phyloP scores from a whole-genome alignment of 2,888 invertebrate species.

The Catocala sponsa region DNA sequence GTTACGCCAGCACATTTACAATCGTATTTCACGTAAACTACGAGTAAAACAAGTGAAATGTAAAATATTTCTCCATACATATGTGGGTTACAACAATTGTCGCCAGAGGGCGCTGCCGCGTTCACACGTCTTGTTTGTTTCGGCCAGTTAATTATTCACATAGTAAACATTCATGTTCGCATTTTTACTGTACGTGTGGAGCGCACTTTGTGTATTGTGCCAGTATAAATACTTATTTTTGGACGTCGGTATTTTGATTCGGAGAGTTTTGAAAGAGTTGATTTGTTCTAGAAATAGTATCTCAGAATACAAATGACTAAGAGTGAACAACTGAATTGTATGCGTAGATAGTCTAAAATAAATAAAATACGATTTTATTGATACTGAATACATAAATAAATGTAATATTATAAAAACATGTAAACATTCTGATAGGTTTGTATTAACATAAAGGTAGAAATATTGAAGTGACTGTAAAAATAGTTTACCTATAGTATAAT shows the following conservation, averaged over 20 bases:
- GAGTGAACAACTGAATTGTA: no score
- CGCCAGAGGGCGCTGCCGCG: constrained; percentile 55
- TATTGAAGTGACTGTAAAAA: no score
- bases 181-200: constrained; percentile 65
- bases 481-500: no score
- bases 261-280: not conserved
- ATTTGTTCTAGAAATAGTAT: no score
- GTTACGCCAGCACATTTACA: not conserved
- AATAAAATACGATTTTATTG: no score
- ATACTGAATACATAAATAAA: no score
- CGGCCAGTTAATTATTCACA: constrained; percentile 70
- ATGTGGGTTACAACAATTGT: constrained; percentile 53
- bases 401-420: no score
- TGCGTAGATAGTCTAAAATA: no score
- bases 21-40: constrained; percentile 1
- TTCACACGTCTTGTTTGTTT: constrained; percentile 75
- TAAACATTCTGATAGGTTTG: no score
- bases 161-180: constrained; percentile 65
- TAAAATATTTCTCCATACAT: constrained; percentile 29
- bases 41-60: constrained; percentile 20
- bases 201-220: constrained; percentile 39
- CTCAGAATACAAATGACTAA: no score
- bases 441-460: no score
- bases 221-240: constrained; percentile 17
- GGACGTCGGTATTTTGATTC: constrained; percentile 3